Evolutionary conservation across 1,140 invertebrate species (phyloP), one percentile per base, ranked within the genome.

Genomic region (Trinorchestia longiramus): DNA sequence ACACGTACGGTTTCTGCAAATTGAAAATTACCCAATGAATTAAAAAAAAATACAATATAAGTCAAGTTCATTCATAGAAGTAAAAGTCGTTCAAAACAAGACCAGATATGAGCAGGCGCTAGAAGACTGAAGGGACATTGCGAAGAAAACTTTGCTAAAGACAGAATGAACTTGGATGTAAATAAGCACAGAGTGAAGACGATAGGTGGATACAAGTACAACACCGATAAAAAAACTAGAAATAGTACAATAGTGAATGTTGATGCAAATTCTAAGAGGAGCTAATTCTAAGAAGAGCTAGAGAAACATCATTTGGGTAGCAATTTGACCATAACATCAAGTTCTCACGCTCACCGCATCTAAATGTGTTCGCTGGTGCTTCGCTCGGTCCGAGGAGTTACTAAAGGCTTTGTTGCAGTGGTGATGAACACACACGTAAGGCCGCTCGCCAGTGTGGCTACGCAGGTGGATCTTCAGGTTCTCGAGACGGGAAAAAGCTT

Each of bases 341-440:
- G 62, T 11, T 36, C 8, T 77, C 15, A 8, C 28, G 36, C 98
- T 98, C 98, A 99, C 99, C 97, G 99, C 99, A 97, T 99, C 99
- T 97, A 99, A 98, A 97, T 99, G 99, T 11, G 99, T 99, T 96
- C 99, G 98, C 97, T 99, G 99, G 97, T 99, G 99, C 97, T 99
- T 99, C 0, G 99, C 99, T 95, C 99, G 97, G 97, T 99, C 99
- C 0, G 99, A 99, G 96, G 99, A 99, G 97, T 99, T 99, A 97
- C 99, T 99, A 97, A 99, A 99, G 36, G 99, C 99, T 97, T 99
- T 99, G 40, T 98, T 97, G 97, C 99, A 99, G 42, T 96, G 98
- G 17, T 98, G 97, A 97, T 98, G 99, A 96, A 99, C 98, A 97
- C 99, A 98, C 96, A 98, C 98, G 97, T 99, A 99, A 0, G 99